Evolutionary conservation across 2,888 invertebrate genomes (phyloP).

Genomic region (Trachelus tabidus): DNA sequence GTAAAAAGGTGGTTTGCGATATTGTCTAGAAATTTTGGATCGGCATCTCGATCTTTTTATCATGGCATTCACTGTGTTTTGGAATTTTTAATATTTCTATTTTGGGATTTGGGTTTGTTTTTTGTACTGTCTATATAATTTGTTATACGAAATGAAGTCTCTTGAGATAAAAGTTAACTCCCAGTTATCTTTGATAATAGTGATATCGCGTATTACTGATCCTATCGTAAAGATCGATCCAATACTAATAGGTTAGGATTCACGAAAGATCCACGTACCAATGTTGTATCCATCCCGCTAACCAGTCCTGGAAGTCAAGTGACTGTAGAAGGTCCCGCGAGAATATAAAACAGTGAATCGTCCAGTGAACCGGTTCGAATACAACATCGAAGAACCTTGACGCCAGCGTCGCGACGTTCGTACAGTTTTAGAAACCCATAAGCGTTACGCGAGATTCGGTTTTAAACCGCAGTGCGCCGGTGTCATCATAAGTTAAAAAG

Average conservation of each 20-base stretch:
- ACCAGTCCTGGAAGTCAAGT: not conserved
- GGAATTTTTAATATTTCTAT: not conserved
- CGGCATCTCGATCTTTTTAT: not conserved
- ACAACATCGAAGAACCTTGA: not conserved
- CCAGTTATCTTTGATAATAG: not conserved
- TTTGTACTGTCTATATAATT: not conserved
- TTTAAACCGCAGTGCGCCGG: not conserved
- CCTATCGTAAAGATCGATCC: not conserved
- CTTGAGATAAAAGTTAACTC: not conserved
- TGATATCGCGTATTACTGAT: not conserved
- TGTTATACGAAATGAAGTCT: not conserved
- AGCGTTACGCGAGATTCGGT: not conserved
- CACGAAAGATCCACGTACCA: not conserved
- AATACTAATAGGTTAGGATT: not conserved
- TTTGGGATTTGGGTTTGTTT: not conserved
- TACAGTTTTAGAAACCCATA: not conserved
- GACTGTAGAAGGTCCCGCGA: not conserved
- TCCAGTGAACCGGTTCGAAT: slow-evolving; percentile 59
- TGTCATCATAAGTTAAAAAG: not conserved
- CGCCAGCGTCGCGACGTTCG: slow-evolving; percentile 1
- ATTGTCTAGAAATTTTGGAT: not conserved
- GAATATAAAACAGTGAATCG: slow-evolving; percentile 55
- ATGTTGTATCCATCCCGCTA: not conserved
- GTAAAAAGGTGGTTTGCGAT: too few species aligned
- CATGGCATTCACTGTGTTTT: not conserved